phyloP scores from a whole-genome alignment of 2,888 invertebrate genomes.

The Pimpla rufipes region DNA sequence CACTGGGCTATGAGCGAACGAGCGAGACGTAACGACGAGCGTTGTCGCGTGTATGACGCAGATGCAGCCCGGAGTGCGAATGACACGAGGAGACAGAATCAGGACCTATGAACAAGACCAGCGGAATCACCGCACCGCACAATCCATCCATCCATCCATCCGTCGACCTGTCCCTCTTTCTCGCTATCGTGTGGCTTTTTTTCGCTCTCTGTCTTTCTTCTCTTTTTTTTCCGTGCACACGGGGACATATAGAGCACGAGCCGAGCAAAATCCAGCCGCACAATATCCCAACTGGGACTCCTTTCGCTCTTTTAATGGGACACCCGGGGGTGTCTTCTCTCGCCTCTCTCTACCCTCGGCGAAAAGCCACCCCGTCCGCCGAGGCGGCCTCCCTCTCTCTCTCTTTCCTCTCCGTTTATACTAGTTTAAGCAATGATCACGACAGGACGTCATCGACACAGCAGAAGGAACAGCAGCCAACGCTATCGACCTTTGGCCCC shows the following conservation, averaged over 20 bases:
- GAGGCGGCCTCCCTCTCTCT: not conserved
- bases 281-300: constrained; percentile 84
- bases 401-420: constrained; percentile 37
- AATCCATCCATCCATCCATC: constrained; percentile 76
- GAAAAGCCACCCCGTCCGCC: constrained; percentile 32
- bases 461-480: constrained; percentile 49
- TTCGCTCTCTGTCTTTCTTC: constrained; percentile 9
- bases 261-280: constrained; percentile 71
- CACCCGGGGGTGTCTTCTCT: constrained; percentile 77
- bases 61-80: constrained; percentile 1
- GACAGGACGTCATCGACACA: constrained; percentile 70
- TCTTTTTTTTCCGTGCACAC: constrained; percentile 22
- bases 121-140: constrained; percentile 52
- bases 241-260: constrained; percentile 63
- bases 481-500: constrained; percentile 48
- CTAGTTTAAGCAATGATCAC: constrained; percentile 74
- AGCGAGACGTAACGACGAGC: constrained; percentile 58
- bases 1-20: constrained; percentile 75
- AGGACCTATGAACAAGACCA: constrained; percentile 47
- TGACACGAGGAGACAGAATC: constrained; percentile 43
- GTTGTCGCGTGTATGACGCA: constrained; percentile 3
- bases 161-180: constrained; percentile 47
- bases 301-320: constrained; percentile 83
- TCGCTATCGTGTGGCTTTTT: constrained; percentile 34
- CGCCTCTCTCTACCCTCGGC: constrained; percentile 35